Conservation (phyloP, 2,797 vertebrate genomes). For the Aselliscus stoliczkanus region DNA sequence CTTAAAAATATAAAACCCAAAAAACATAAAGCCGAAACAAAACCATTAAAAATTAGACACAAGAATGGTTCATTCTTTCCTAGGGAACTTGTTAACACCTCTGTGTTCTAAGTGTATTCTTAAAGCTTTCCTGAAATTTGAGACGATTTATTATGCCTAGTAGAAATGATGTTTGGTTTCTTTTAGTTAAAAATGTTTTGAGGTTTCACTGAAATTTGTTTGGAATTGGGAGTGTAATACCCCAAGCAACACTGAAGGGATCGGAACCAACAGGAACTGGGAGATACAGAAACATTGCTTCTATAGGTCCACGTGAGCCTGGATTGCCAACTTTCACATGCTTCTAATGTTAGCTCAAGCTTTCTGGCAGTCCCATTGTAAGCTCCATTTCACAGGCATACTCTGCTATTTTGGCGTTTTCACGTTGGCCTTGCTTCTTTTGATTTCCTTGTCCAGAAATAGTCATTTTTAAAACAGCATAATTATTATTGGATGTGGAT, state of each 20-base stretch:
- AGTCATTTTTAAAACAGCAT: constrained; percentile 36
- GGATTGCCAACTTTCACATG: constrained; percentile 55
- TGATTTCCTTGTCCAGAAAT: constrained; percentile 65
- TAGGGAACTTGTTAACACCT: not conserved
- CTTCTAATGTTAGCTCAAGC: constrained; percentile 61
- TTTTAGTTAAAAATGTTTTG: constrained; percentile 65
- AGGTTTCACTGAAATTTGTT: constrained; percentile 68
- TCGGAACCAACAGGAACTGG: constrained; percentile 63
- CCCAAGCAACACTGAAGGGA: constrained; percentile 58
- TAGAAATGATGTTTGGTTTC: constrained; percentile 64
- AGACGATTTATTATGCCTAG: constrained; percentile 48
- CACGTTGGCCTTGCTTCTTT: constrained; percentile 55
- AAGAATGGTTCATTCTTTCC: not conserved
- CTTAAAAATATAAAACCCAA: not conserved
- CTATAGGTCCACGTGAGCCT: constrained; percentile 54
- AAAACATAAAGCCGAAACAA: not conserved
- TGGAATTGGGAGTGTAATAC: constrained; percentile 57
- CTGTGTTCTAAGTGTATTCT: not conserved
- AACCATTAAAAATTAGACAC: not conserved
- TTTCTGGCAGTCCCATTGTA: constrained; percentile 60
- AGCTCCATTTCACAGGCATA: constrained; percentile 40
- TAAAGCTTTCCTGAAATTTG: constrained; percentile 34
- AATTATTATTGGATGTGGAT: constrained; percentile 50
- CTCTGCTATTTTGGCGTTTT: constrained; percentile 58
- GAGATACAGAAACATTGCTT: constrained; percentile 50